These are phyloP conservation scores for Octodon degus DNA, from an alignment of 2,113 vertebrate species.

Conservation along the genomic window DNA sequence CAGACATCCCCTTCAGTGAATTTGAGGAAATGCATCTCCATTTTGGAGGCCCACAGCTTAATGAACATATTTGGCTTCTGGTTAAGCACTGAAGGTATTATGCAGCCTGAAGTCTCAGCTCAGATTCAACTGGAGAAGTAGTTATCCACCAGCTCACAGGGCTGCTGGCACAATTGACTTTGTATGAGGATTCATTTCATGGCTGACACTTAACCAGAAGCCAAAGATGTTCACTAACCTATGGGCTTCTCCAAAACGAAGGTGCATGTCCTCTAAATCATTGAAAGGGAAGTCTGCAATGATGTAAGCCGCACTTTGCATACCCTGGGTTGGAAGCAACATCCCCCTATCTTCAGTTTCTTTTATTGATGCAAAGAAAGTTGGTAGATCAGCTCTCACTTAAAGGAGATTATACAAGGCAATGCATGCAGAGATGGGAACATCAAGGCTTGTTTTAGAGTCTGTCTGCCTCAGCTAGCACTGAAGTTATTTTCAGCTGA, in stretches of 20 bases:
- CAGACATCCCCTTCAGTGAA: not conserved
- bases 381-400: not conserved
- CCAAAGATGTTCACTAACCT: not conserved
- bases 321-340: not conserved
- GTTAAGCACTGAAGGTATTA: not conserved
- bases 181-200: not conserved
- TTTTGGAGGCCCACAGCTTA: not conserved
- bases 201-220: not conserved
- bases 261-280: not conserved
- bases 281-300: not conserved
- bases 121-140: not conserved
- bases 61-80: not conserved
- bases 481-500: not conserved
- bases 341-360: not conserved
- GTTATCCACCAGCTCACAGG: not conserved
- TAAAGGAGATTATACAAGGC: not conserved
- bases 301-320: not conserved
- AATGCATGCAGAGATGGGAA: too few relatives aligned
- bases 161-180: not conserved
- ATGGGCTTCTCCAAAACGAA: not conserved
- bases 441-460: not conserved
- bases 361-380: not conserved
- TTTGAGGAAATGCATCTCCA: not conserved
- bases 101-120: rapidly evolving
- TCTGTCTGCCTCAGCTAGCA: not conserved